phyloP scores from a whole-genome alignment of 2,888 invertebrate species.

The Dolichopus griseipennis region DNA sequence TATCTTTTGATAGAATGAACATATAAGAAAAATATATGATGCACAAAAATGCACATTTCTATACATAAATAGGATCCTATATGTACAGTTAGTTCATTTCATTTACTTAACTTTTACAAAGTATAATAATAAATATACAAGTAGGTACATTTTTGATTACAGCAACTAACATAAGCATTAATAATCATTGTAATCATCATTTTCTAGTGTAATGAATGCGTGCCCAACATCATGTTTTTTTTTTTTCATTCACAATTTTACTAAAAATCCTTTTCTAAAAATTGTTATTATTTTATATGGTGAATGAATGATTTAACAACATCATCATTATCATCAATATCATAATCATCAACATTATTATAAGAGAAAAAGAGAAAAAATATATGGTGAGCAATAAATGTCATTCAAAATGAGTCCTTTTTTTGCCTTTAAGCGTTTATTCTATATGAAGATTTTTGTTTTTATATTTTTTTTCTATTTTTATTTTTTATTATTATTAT shows the following conservation, averaged over 20 bases:
- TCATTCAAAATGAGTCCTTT: neutral
- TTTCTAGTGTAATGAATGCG: neutral
- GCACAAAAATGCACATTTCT: neutral
- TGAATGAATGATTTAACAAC: neutral
- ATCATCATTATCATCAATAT: neutral
- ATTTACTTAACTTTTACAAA: neutral
- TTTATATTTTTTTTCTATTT: no score
- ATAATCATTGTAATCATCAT: neutral
- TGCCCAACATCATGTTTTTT: slow-evolving; percentile 1
- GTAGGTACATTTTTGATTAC: no score
- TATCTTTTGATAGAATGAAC: no score
- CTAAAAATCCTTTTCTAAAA: neutral
- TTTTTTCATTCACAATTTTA: neutral
- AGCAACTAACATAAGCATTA: neutral
- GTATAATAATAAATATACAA: no score
- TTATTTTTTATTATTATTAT: no score
- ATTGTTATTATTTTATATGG: neutral
- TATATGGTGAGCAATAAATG: slow-evolving; percentile 1
- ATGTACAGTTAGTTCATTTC: neutral
- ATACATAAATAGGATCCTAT: neutral
- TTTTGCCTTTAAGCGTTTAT: neutral
- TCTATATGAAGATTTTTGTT: neutral
- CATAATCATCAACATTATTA: neutral
- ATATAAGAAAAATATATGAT: no score
- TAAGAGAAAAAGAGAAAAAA: neutral